Base-by-base conservation (phyloP, 2,113 vertebrate genomes). In the Bujurquina vittata region DNA sequence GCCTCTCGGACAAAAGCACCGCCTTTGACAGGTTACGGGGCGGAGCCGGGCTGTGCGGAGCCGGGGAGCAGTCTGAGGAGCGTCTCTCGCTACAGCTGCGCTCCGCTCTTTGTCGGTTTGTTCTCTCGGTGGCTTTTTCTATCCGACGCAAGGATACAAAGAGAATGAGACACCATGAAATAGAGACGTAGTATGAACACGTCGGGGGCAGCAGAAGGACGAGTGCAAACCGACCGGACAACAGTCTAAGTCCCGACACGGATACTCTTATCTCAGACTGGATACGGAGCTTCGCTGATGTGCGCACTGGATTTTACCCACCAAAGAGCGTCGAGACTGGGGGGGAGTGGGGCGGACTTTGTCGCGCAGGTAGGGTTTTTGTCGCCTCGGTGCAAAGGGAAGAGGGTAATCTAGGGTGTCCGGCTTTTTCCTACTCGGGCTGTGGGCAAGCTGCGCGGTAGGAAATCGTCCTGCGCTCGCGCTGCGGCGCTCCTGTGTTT, bases 211-310 rank as follows among this genome's bases (percentile, higher is more conserved):
- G 76, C 63, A 63, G 87, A 79, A 87, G 87, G 74, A 86, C 82
- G 75, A 84, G 73, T 80, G 76, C 84, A 81, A 80, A 61, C 84
- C 49, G 14, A 73, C 37, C 81, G 83, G 88, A 92, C 84, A 56
- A 77, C 14, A 58, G 76, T 73, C 18, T 62, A 77, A 84, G 37
- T 67, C 81, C 75, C 8, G 67, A 84, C 87, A 72, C 87, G 88
- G 87, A 93, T 84, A 79, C 62, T 75, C 22, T 43, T 52, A 33
- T 29, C 58, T 56, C 83, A 59, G 81, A 84, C 87, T 72, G 81
- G 77, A 90, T 49, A 57, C 83, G 74, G 58, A 81, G 85, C 84
- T 89, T 81, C 72, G 85, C 90, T 85, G 88, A 95, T 93, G 94
- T 92, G 52, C 89, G 88, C 75, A 86, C 88, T 84, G 87, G 93